Conservation (phyloP, 2,797 vertebrate species). For the Cuniculus paca region DNA sequence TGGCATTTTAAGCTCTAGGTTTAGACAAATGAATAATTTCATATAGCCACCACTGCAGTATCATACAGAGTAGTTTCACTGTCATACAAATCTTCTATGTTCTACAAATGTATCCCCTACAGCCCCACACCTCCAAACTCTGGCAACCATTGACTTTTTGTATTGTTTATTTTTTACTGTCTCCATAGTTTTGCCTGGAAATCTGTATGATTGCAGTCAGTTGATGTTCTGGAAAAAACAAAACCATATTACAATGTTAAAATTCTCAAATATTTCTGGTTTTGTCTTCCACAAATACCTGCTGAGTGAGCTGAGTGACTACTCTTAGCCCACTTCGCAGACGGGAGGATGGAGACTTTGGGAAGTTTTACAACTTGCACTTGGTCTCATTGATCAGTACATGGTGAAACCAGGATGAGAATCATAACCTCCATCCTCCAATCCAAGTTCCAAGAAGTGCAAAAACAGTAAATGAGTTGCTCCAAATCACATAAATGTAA, state of each 20-base stretch:
- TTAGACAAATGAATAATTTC: neutral
- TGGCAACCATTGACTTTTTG: neutral
- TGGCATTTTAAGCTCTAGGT: no score
- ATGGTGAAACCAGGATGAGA: neutral
- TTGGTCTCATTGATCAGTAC: neutral
- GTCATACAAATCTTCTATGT: neutral
- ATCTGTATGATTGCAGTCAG: neutral
- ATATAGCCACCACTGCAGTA: neutral
- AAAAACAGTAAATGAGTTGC: neutral
- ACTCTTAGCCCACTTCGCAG: neutral
- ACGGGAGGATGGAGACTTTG: neutral
- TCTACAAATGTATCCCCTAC: neutral
- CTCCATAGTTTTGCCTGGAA: neutral
- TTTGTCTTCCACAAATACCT: neutral
- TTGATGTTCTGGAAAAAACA: neutral
- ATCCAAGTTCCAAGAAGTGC: neutral
- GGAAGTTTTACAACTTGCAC: neutral
- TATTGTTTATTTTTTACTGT: neutral
- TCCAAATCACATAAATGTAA: neutral
- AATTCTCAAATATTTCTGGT: neutral
- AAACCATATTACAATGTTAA: neutral
- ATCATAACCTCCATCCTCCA: neutral
- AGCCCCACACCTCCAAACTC: neutral
- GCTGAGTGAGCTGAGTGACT: neutral
- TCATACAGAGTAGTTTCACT: neutral